A percentile compares a stretch with the other conserved stretches of the same genome.
Conservation (phyloP, 2,888 invertebrate species). For the Baccha elongata region DNA sequence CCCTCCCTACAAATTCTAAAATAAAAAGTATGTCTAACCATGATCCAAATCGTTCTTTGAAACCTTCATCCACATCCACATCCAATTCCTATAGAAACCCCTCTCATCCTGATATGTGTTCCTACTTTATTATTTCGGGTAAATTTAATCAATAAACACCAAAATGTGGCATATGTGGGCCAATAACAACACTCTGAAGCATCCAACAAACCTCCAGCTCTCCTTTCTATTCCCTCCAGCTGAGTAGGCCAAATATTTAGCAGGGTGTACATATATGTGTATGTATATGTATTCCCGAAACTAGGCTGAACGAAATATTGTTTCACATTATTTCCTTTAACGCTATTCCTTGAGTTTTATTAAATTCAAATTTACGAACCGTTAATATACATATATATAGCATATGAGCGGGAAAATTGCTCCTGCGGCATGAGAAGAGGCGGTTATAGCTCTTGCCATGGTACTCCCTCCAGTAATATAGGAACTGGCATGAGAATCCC, state of each 20-base stretch:
- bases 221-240: conserved; percentile 4
- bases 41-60: conserved; percentile 50
- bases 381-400: conserved; percentile 59
- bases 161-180: conserved; percentile 69
- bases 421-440: conserved; percentile 29
- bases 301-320: conserved; percentile 61
- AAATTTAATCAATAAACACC: conserved; percentile 74
- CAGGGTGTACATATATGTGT: neutral
- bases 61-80: conserved; percentile 7
- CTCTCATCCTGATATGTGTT: conserved; percentile 14
- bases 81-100: neutral
- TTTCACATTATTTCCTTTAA: conserved; percentile 59
- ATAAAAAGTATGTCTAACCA: conserved; percentile 30
- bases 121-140: conserved; percentile 59
- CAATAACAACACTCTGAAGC: conserved; percentile 53
- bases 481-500: neutral
- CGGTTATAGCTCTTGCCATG: neutral
- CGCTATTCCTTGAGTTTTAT: conserved; percentile 68
- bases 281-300: conserved; percentile 15
- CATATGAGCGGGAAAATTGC: conserved; percentile 50
- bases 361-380: conserved; percentile 74
- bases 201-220: conserved; percentile 30
- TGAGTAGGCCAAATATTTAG: conserved; percentile 8
- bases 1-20: neutral
- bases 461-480: conserved; percentile 27